Percentiles rank a stretch among this genome's conserved stretches.
Conservation (phyloP, 1,140 invertebrate genomes). For the Goniozus legneri region DNA sequence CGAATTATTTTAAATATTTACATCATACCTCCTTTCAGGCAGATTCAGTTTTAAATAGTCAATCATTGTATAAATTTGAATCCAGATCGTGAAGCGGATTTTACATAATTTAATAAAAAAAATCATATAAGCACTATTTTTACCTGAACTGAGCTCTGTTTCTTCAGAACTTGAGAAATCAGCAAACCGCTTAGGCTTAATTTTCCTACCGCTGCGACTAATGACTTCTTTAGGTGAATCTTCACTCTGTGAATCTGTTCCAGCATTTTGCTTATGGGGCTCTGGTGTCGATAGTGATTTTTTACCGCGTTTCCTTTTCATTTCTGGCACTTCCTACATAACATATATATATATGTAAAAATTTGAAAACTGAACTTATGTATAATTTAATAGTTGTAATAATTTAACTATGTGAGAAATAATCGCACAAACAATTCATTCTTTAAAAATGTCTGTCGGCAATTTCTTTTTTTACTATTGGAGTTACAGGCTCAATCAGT, state of each 20-base stretch:
- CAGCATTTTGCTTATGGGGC: slow-evolving; percentile 31
- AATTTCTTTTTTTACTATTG: slow-evolving; percentile 36
- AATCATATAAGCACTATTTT: slow-evolving; percentile 28
- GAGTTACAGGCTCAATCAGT: slow-evolving; percentile 7
- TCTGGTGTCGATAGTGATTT: slow-evolving; percentile 22
- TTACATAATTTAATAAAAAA: too few species aligned
- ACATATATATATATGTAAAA: slow-evolving; percentile 6
- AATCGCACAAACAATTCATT: slow-evolving; percentile 52
- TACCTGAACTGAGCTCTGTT: slow-evolving; percentile 28
- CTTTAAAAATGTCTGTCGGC: slow-evolving; percentile 54
- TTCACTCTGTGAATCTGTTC: slow-evolving; percentile 40
- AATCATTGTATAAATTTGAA: too few species aligned
- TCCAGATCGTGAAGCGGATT: too few species aligned
- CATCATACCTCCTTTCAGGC: too few species aligned
- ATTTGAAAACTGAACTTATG: neutral
- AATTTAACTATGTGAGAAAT: slow-evolving; percentile 44
- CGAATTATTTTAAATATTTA: too few species aligned
- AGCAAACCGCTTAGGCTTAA: slow-evolving; percentile 65
- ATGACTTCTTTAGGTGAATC: slow-evolving; percentile 57
- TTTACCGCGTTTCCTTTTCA: slow-evolving; percentile 45
- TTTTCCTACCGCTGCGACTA: slow-evolving; percentile 72
- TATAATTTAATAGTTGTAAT: neutral
- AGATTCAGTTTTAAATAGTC: too few species aligned
- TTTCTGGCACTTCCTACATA: slow-evolving; percentile 38
- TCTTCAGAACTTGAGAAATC: slow-evolving; percentile 47